Conservation (phyloP, 1,140 invertebrate genomes). For the Zaprionus vittiger region DNA sequence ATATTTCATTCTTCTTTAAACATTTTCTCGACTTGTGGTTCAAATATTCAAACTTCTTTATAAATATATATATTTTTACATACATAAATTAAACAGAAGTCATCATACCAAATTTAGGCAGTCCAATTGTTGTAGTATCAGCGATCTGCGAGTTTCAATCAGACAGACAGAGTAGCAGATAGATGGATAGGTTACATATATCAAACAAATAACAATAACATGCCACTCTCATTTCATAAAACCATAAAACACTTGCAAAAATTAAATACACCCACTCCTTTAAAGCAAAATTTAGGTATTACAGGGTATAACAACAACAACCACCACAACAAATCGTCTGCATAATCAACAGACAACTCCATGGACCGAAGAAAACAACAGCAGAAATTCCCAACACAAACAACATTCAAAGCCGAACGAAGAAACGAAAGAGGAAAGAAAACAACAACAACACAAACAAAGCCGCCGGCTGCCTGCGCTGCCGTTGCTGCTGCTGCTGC, state of each 20-base stretch:
- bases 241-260: neutral
- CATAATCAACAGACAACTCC: constrained; percentile 63
- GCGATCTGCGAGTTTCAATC: neutral
- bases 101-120: neutral
- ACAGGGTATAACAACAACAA: constrained; percentile 42
- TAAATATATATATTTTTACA: too few species aligned
- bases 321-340: constrained; percentile 24
- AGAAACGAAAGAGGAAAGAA: constrained; percentile 46
- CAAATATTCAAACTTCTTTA: too few species aligned
- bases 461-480: neutral
- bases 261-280: neutral
- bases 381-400: constrained; percentile 61
- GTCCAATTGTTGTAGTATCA: neutral
- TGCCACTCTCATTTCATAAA: neutral
- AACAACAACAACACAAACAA: constrained; percentile 52
- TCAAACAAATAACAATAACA: too few species aligned
- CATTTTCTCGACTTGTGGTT: too few species aligned
- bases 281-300: neutral
- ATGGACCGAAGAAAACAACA: constrained; percentile 48
- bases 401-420: constrained; percentile 37
- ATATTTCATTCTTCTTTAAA: too few species aligned
- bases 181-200: too few species aligned
- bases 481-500: constrained; percentile 28
- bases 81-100: neutral
- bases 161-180: neutral